These are phyloP conservation scores for Ametastegia equiseti DNA, from an alignment of 2,888 invertebrate genomes.

Conservation along the genomic window DNA sequence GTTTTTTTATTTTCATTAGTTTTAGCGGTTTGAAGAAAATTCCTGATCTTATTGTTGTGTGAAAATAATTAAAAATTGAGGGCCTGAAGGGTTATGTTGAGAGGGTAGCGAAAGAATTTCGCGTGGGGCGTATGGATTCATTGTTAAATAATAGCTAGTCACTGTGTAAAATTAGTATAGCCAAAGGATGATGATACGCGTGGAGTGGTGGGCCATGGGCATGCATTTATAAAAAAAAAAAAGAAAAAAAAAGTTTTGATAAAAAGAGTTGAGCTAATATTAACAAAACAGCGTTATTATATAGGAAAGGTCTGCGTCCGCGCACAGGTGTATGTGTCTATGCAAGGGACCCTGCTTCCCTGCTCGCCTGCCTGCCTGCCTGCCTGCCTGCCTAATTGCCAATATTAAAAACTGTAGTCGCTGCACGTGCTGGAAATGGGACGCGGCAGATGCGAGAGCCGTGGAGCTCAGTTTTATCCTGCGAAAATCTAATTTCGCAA, in stretches of 20 bases:
- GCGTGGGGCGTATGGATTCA: not conserved
- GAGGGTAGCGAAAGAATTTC: not conserved
- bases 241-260: not conserved
- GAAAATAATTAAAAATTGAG: not conserved
- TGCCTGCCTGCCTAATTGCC: slow-evolving; percentile 47
- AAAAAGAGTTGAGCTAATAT: not conserved
- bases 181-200: not conserved
- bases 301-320: not conserved
- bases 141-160: slow-evolving; percentile 8
- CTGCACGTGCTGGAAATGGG: slow-evolving; percentile 40
- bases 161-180: not conserved
- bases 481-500: slow-evolving; percentile 39
- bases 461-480: slow-evolving; percentile 26
- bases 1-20: too few relatives aligned
- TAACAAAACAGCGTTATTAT: not conserved
- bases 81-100: not conserved
- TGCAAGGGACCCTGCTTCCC: slow-evolving; percentile 25
- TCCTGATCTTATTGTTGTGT: too few relatives aligned
- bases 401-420: slow-evolving; percentile 47
- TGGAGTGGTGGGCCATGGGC: too few relatives aligned
- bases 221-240: not conserved
- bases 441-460: slow-evolving; percentile 11
- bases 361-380: too few relatives aligned
- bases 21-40: too few relatives aligned
- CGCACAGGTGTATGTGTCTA: not conserved